Base-by-base conservation (phyloP, 2,113 vertebrate species). In the Camelus dromedarius region DNA sequence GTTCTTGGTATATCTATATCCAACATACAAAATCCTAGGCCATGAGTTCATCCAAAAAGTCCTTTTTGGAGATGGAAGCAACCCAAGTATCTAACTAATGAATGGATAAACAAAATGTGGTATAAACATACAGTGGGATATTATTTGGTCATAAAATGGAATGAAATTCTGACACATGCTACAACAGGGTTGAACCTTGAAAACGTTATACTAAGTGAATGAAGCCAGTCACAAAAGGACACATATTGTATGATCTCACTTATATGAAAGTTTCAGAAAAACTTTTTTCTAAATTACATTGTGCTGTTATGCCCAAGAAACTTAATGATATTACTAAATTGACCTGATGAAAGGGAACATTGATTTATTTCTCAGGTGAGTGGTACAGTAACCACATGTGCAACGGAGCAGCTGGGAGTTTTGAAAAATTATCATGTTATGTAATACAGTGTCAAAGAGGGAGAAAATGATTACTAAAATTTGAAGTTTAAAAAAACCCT, bases 351-450 rank as follows among this genome's bases (percentile, higher is more conserved):
- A 52, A 93, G 72, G 22, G 64, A 69, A 58, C n/a, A 67, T 72
- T 88, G 70, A 85, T 84, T 88, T 82, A 70, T 5, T 76, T 81
- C 52, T 70, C 70, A 30, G 32, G 80, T 62, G 73, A 76, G 30
- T 64, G 56, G 35, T 38, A 15, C 70, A 64, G 46, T 83, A 80
- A 84, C 58, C 87, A 92, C 20, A 62, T 76, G 88, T 62, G 24
- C 75, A 52, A 16, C 7, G 14, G 22, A 60, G 96, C 70, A 94
- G 94, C 90, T 67, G 64, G 54, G 48, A 56, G 38, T 67, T 46
- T 22, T 93, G 64, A 93, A 81, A 95, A 93, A 85, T 95, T 46
- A 73, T 26, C 30, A 14, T 82, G 91, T 48, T 97, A 97, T 83
- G 70, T 62, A 58, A 67, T n/a, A n/a, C 52, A 80, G 85, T 81